phyloP scores from a whole-genome alignment of 1,140 invertebrate genomes.

The Pseudomyrmex pallidus region DNA sequence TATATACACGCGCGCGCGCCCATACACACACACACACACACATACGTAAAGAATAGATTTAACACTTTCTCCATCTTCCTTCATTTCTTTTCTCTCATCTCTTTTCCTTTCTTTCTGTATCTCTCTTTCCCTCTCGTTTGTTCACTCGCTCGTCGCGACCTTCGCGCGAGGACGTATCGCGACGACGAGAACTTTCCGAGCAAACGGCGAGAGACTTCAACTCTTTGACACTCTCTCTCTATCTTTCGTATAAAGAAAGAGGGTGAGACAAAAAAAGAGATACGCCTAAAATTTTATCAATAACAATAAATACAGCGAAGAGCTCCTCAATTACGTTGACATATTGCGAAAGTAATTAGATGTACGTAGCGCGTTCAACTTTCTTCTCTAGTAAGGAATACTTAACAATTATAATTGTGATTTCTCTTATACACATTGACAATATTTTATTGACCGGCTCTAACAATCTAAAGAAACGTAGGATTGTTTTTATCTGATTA shows the following conservation, averaged over 20 bases:
- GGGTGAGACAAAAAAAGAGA: too few relatives aligned
- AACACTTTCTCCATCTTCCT: conserved; percentile 6
- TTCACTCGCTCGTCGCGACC: conserved; percentile 34
- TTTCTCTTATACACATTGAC: too few relatives aligned
- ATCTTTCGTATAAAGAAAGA: too few relatives aligned
- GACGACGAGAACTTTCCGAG: conserved; percentile 25
- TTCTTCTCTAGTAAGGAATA: too few relatives aligned
- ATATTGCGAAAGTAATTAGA: too few relatives aligned
- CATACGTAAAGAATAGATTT: conserved; percentile 26
- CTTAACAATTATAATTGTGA: too few relatives aligned
- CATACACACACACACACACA: not conserved
- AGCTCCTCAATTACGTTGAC: not conserved
- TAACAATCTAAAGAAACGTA: too few relatives aligned
- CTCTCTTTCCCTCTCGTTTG: conserved; percentile 33
- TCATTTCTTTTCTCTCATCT: conserved; percentile 23
- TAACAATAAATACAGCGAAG: not conserved
- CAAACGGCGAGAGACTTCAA: not conserved
- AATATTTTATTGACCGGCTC: too few relatives aligned
- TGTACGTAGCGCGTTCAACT: too few relatives aligned
- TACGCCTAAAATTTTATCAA: not conserved
- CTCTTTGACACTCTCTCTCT: not conserved
- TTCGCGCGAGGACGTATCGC: conserved; percentile 35
- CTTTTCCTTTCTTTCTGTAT: conserved; percentile 31
- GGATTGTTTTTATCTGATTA: too few relatives aligned
- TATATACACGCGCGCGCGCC: not conserved